These are phyloP conservation scores for Sepiola atlantica DNA, from an alignment of 2,888 invertebrate genomes.

Conservation along the genomic window DNA sequence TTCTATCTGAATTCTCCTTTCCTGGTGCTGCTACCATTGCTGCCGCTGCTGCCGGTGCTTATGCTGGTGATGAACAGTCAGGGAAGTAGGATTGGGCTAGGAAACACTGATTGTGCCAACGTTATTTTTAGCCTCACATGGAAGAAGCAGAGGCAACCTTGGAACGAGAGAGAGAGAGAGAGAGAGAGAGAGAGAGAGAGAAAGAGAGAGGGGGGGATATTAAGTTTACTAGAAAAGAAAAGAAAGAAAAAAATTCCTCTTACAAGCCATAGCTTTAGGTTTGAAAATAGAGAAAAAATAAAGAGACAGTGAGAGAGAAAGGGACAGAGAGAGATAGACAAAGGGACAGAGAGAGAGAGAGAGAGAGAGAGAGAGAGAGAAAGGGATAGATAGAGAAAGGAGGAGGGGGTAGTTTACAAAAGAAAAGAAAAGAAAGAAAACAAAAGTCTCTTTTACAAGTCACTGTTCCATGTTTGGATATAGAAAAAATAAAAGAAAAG, in stretches of 20 bases:
- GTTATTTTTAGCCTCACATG: slow-evolving; percentile 32
- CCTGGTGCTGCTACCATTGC: not conserved
- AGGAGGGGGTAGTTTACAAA: not conserved
- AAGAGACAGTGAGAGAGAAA: not conserved
- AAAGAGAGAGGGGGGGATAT: not conserved
- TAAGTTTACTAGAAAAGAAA: not conserved
- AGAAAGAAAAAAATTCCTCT: not conserved
- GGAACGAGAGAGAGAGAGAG: not conserved
- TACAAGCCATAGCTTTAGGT: not conserved
- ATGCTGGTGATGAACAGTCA: not conserved
- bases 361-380: too few species aligned
- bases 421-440: not conserved
- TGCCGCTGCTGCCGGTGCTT: not conserved
- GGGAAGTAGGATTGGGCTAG: not conserved
- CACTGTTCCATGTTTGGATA: not conserved
- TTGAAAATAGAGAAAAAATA: not conserved
- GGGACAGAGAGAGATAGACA: too few species aligned
- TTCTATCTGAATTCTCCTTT: not conserved
- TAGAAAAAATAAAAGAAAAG: not conserved
- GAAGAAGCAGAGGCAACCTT: not conserved
- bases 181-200: not conserved
- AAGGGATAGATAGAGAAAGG: too few species aligned
- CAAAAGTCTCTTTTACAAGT: not conserved
- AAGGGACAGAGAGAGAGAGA: too few species aligned
- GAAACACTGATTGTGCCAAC: slow-evolving; percentile 14